phyloP scores from a whole-genome alignment of 2,113 vertebrate species.

The Oplegnathus fasciatus region DNA sequence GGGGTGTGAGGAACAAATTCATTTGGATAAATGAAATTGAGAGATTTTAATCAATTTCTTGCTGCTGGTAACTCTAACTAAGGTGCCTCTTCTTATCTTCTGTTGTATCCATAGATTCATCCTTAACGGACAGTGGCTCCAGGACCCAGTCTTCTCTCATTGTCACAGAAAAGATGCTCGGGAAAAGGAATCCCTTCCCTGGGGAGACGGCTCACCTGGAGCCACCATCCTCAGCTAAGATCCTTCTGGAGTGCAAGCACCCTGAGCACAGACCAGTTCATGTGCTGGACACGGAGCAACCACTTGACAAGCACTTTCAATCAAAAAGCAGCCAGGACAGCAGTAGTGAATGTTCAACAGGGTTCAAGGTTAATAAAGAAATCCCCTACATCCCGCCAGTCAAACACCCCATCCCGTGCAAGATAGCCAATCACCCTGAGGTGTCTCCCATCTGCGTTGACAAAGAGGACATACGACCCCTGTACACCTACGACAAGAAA shows the following conservation, averaged over 20 bases:
- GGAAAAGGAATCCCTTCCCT: slow-evolving; percentile 91
- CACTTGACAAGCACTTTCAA: slow-evolving; percentile 89
- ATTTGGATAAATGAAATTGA: neutral
- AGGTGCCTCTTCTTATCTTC: slow-evolving; percentile 32
- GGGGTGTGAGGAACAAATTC: neutral
- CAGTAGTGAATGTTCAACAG: slow-evolving; percentile 88
- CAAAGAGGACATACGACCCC: slow-evolving; percentile 86
- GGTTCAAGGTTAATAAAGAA: slow-evolving; percentile 91
- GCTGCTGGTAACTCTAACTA: slow-evolving; percentile 9
- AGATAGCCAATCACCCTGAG: slow-evolving; percentile 86
- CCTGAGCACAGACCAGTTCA: slow-evolving; percentile 91
- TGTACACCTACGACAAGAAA: slow-evolving; percentile 89
- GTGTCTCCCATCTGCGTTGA: slow-evolving; percentile 86
- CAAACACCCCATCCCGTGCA: slow-evolving; percentile 91
- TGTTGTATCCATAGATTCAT: slow-evolving; percentile 89
- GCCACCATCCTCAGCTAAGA: slow-evolving; percentile 91
- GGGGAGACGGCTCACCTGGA: slow-evolving; percentile 91
- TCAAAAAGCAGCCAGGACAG: slow-evolving; percentile 87
- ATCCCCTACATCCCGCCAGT: slow-evolving; percentile 89
- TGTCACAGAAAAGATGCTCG: slow-evolving; percentile 92
- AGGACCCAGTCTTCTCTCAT: slow-evolving; percentile 92
- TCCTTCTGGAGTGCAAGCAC: slow-evolving; percentile 93
- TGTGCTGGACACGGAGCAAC: slow-evolving; percentile 89
- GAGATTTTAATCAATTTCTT: neutral
- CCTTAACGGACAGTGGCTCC: slow-evolving; percentile 93